Evolutionary conservation across 2,113 vertebrate species (phyloP), one percentile per base, ranked within the genome.

Genomic region (Labrus mixtus): DNA sequence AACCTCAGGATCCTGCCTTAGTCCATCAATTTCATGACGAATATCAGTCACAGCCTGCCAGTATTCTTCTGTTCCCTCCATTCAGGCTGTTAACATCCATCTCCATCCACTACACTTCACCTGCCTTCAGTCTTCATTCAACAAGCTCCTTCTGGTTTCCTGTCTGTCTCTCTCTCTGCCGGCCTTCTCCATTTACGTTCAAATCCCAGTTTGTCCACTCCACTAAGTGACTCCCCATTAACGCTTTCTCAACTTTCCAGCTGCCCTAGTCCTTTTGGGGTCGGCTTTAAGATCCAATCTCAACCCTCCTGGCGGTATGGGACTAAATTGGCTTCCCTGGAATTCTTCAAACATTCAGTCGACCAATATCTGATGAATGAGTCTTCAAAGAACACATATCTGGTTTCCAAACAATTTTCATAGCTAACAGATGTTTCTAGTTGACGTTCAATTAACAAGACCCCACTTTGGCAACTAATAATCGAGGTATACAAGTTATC

Each of bases 51-150:
- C 22, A 72, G 54, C 46, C 2, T 22, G 57, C 48, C 70, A 64
- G 66, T 53, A 41, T 45, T 43, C 53, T 43, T n/a, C 29, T 11
- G n/a, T 63, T 16, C 36, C 58, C 79, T 8, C 19, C 54, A 56
- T 54, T 17, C 51, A 46, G 73, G 36, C 15, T 50, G 23, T 6
- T 39, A 10, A 41, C 11, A 41, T 10, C 25, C 58, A 58, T 55
- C 66, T 56, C 6, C 51, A 29, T 23, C 43, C 25, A 75, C 68
- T 75, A 57, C 0, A 41, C 48, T 23, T 77, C 62, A 76, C 62
- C 58, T 78, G 46, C 50, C 46, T 48, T 29, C 36, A 39, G 50
- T 20, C 37, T 48, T 69, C 60, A 10, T 50, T 68, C 55, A 54
- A 64, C 59, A 39, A 68, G 22, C 63, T 58, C 43, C 12, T 46